These are phyloP conservation scores for Tetragonula carbonaria DNA, from an alignment of 2,888 invertebrate genomes.

Conservation along the genomic window DNA sequence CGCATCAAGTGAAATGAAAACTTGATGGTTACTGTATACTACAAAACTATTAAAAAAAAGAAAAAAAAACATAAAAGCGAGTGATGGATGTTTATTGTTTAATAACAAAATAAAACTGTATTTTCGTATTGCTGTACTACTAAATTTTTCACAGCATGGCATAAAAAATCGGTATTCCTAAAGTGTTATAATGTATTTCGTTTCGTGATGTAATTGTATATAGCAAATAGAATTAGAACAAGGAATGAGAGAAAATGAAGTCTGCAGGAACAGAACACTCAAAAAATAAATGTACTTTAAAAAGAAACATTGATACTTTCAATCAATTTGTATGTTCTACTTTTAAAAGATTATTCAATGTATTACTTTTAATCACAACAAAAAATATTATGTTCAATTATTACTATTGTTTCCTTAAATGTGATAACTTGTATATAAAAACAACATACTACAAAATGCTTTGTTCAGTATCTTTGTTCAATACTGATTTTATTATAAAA, in stretches of 20 bases:
- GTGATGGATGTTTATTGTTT: constrained; percentile 63
- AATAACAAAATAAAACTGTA: constrained; percentile 73
- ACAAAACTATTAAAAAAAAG: constrained; percentile 47
- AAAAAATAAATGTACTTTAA: constrained; percentile 64
- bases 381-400: constrained; percentile 16
- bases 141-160: constrained; percentile 71
- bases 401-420: constrained; percentile 13
- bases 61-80: constrained; percentile 50
- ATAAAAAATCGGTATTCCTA: constrained; percentile 59
- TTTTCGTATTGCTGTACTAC: constrained; percentile 75
- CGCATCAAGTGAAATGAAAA: constrained; percentile 31
- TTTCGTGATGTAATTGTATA: constrained; percentile 63
- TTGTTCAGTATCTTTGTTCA: constrained; percentile 25
- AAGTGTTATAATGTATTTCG: constrained; percentile 59
- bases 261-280: constrained; percentile 72
- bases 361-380: constrained; percentile 15
- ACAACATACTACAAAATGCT: constrained; percentile 27
- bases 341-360: constrained; percentile 32
- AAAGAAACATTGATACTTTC: constrained; percentile 42
- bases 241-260: constrained; percentile 59
- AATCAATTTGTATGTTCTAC: constrained; percentile 39
- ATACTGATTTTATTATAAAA: constrained; percentile 16
- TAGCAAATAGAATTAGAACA: constrained; percentile 63
- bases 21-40: constrained; percentile 54
- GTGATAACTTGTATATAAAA: constrained; percentile 29